Conservation (phyloP, 1,140 invertebrate species). For the Lucilia cuprina region DNA sequence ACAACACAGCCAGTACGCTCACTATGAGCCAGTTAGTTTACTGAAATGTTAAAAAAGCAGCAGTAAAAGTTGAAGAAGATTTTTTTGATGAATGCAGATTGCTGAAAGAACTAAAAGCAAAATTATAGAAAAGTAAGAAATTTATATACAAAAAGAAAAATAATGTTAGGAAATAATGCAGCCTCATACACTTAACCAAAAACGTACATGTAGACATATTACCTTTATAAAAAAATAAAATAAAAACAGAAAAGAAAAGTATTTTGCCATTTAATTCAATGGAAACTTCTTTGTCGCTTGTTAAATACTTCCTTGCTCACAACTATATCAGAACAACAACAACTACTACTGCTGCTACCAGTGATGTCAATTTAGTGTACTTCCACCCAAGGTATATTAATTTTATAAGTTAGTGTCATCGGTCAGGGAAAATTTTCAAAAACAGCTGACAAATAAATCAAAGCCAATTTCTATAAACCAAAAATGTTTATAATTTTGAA, state of each 20-base stretch:
- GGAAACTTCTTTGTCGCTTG: constrained; percentile 29
- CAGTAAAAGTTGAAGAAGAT: neutral
- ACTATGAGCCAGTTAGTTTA: neutral
- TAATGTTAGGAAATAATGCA: neutral
- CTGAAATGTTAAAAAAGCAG: neutral
- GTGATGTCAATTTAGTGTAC: no score
- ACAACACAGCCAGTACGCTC: neutral
- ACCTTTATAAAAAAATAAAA: neutral
- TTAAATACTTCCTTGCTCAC: neutral
- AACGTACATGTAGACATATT: neutral
- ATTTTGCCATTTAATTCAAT: constrained; percentile 31
- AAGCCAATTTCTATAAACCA: no score
- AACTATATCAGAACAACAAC: neutral
- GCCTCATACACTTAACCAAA: neutral
- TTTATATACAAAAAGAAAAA: neutral
- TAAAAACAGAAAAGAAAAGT: neutral
- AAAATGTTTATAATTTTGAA: no score
- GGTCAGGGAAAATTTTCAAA: no score
- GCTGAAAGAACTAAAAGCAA: constrained; percentile 12
- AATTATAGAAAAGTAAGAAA: neutral
- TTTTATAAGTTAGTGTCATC: no score
- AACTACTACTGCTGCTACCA: neutral
- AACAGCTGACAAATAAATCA: no score
- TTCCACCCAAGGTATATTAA: no score
- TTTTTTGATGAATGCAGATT: constrained; percentile 28